These are phyloP conservation scores for Nomada goodeniana DNA, from an alignment of 2,888 invertebrate genomes.

Conservation along the genomic window DNA sequence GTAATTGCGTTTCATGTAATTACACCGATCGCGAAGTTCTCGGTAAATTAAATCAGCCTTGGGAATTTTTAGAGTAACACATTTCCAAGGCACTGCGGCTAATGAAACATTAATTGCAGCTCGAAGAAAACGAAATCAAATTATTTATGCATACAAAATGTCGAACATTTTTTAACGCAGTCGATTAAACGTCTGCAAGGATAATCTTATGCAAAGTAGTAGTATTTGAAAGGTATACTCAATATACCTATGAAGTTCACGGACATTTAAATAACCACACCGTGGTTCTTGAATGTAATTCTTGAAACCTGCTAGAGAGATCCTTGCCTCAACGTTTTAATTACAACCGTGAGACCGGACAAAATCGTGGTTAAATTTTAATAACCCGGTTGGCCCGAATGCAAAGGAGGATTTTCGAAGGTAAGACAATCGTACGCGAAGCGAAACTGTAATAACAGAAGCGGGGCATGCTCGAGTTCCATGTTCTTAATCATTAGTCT, in stretches of 20 bases:
- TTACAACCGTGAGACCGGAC: conserved; percentile 25
- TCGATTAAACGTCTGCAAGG: not conserved
- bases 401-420: conserved; percentile 13
- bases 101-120: not conserved
- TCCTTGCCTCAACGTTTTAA: conserved; percentile 38
- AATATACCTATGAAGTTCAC: not conserved
- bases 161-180: not conserved
- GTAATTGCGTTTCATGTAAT: not conserved
- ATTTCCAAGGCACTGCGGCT: not conserved
- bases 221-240: not conserved
- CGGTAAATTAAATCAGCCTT: not conserved
- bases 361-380: conserved; percentile 41
- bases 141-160: not conserved
- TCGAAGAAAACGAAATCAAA: not conserved
- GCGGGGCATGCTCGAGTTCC: conserved; percentile 35
- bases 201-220: not conserved
- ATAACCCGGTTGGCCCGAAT: conserved; percentile 24
- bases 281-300: not conserved
- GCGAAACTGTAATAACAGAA: conserved; percentile 46
- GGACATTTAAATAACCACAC: not conserved
- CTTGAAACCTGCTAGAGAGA: not conserved
- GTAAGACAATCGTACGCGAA: conserved; percentile 46
- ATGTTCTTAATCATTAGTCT: conserved; percentile 79
- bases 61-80: too few relatives aligned
- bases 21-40: not conserved